A percentile compares a stretch with the other conserved stretches of the same genome.
phyloP scores from a whole-genome alignment of 2,113 vertebrate species.

The Azemiops feae region DNA sequence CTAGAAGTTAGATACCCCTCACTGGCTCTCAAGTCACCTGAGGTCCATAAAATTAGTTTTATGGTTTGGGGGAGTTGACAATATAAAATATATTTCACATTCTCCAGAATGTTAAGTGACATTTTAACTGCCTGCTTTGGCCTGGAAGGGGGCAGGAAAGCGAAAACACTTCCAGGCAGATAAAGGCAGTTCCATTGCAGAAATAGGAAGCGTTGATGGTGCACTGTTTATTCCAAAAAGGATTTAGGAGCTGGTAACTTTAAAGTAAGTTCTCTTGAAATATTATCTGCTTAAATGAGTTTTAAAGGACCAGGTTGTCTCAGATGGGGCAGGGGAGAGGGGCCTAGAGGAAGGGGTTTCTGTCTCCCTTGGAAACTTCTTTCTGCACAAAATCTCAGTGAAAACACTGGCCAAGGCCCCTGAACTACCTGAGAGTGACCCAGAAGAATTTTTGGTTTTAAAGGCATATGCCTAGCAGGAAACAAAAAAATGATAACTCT shows the following conservation, averaged over 20 bases:
- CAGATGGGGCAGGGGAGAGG: conserved; percentile 25
- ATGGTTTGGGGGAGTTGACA: conserved; percentile 99
- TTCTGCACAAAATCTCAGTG: conserved; percentile 16
- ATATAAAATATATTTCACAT: conserved; percentile 99
- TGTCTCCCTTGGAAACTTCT: conserved; percentile 21
- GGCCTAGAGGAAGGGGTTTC: background rate
- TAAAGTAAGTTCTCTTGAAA: conserved; percentile 79
- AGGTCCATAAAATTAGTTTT: conserved; percentile 99
- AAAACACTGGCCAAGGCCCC: background rate
- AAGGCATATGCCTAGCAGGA: conserved; percentile 35
- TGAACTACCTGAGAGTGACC: conserved; percentile 40
- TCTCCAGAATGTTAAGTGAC: conserved; percentile 98
- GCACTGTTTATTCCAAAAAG: conserved; percentile 55
- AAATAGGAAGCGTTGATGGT: conserved; percentile 56
- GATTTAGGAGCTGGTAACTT: conserved; percentile 55
- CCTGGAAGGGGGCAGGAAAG: conserved; percentile 89
- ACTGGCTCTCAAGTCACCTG: conserved; percentile 99
- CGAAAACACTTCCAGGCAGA: conserved; percentile 81
- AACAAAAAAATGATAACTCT: background rate
- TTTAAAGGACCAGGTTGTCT: conserved; percentile 38
- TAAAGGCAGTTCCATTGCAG: conserved; percentile 51
- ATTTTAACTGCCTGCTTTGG: conserved; percentile 95
- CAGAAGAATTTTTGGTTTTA: background rate
- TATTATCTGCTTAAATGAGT: conserved; percentile 52
- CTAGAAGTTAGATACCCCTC: conserved; percentile 96